phyloP scores from a whole-genome alignment of 1,140 invertebrate species.

The Sitobion miscanthi region DNA sequence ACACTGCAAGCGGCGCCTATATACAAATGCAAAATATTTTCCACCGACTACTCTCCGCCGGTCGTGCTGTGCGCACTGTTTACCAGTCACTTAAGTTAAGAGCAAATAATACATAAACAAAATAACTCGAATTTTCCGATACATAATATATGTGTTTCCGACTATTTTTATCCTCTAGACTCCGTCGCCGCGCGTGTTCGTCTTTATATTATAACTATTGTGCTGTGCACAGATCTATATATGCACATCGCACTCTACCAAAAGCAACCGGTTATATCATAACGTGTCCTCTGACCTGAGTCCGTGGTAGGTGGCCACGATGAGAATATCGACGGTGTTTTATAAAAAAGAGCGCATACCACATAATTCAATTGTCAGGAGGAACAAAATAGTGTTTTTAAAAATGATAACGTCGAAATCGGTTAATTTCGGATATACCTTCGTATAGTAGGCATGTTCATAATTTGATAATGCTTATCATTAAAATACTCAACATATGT shows the following conservation, averaged over 20 bases:
- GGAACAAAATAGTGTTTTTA: too few relatives aligned
- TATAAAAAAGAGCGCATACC: too few relatives aligned
- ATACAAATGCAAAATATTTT: neutral
- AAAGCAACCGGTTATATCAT: neutral
- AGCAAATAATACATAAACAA: constrained; percentile 47
- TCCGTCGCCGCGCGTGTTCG: neutral
- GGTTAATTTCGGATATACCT: too few relatives aligned
- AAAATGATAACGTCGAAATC: too few relatives aligned
- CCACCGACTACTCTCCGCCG: neutral
- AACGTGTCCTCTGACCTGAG: neutral
- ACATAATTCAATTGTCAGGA: too few relatives aligned
- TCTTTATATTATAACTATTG: constrained; percentile 2
- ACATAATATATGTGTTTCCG: neutral
- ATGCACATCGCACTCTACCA: neutral
- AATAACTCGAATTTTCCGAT: neutral
- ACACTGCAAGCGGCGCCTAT: neutral
- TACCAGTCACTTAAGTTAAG: constrained; percentile 51
- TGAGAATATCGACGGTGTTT: neutral
- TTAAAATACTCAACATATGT: too few relatives aligned
- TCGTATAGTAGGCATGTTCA: too few relatives aligned
- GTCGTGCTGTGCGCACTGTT: constrained; percentile 12
- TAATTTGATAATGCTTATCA: too few relatives aligned
- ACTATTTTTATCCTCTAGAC: neutral
- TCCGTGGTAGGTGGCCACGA: neutral
- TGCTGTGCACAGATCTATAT: neutral